Conservation (phyloP, 1,140 invertebrate genomes). For the Euborellia annulipes region DNA sequence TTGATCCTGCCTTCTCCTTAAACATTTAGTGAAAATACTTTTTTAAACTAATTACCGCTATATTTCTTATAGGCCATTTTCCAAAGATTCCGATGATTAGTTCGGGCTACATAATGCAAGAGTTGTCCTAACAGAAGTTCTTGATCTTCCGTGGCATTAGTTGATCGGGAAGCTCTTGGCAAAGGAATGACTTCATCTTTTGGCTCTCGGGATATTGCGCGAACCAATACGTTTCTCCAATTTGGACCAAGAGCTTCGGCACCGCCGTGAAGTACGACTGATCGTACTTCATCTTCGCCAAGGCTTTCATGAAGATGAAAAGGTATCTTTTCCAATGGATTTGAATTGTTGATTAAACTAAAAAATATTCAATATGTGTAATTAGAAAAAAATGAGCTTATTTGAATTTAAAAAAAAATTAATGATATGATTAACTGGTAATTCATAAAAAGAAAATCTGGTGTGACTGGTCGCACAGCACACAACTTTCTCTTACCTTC, state of each 20-base stretch:
- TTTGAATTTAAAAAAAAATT: too few species aligned
- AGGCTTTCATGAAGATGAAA: conserved; percentile 26
- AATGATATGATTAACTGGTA: too few species aligned
- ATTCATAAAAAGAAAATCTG: too few species aligned
- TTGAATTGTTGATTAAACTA: too few species aligned
- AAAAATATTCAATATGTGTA: too few species aligned
- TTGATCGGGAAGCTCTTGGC: conserved; percentile 39
- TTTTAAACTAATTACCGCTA: conserved; percentile 33
- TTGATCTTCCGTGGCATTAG: conserved; percentile 24
- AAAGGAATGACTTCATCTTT: conserved; percentile 52
- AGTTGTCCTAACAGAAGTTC: conserved; percentile 58
- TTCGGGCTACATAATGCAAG: conserved; percentile 60
- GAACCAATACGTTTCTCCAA: conserved; percentile 42
- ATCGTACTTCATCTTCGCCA: conserved; percentile 31
- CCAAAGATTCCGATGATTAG: conserved; percentile 69
- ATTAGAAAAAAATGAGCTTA: too few species aligned
- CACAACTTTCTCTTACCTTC: too few species aligned
- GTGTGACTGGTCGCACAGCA: too few species aligned
- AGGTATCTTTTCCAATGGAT: too few species aligned
- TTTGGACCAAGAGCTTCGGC: conserved; percentile 36
- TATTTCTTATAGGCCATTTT: conserved; percentile 69
- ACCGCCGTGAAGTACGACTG: conserved; percentile 34
- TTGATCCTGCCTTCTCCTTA: background rate
- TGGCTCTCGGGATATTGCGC: conserved; percentile 42
- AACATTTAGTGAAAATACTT: conserved; percentile 14